These are phyloP conservation scores for Conomelus anceps DNA, from an alignment of 2,888 invertebrate genomes.

Conservation along the genomic window DNA sequence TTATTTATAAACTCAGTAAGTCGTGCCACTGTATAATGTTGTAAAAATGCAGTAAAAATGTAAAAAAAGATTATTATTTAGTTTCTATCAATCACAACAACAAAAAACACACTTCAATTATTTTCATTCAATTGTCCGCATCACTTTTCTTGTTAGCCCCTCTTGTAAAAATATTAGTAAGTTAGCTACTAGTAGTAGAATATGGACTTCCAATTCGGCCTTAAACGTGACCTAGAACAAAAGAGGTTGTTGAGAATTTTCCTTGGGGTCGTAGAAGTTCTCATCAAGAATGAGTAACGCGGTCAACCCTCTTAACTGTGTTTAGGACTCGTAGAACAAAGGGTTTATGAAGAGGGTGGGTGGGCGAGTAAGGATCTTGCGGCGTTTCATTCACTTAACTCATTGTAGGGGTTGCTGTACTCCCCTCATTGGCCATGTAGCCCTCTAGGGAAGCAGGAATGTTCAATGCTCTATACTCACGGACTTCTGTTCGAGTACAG, in stretches of 20 bases:
- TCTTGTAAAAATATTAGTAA: neutral
- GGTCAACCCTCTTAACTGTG: neutral
- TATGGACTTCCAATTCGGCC: neutral
- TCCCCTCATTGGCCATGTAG: neutral
- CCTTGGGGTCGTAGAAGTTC: neutral
- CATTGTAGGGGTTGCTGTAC: neutral
- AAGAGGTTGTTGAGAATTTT: neutral
- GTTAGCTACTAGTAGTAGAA: neutral
- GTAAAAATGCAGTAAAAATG: too few relatives aligned
- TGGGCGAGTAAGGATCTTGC: neutral
- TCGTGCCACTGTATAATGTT: neutral
- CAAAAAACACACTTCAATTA: neutral
- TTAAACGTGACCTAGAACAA: neutral
- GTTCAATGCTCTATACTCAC: neutral
- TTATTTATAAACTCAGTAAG: too few relatives aligned
- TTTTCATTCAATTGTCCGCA: neutral
- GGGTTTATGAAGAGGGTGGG: neutral
- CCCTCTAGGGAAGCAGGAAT: neutral
- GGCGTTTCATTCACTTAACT: neutral
- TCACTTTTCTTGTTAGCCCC: neutral
- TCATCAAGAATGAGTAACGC: neutral
- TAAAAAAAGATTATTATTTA: too few relatives aligned
- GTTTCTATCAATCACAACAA: neutral
- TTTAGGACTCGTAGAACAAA: neutral
- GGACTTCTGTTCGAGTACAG: too few relatives aligned